Percentiles rank a stretch among this genome's conserved stretches.
These are phyloP conservation scores for Loripinus fragilis DNA, from an alignment of 2,888 invertebrate species.

Conservation along the genomic window DNA sequence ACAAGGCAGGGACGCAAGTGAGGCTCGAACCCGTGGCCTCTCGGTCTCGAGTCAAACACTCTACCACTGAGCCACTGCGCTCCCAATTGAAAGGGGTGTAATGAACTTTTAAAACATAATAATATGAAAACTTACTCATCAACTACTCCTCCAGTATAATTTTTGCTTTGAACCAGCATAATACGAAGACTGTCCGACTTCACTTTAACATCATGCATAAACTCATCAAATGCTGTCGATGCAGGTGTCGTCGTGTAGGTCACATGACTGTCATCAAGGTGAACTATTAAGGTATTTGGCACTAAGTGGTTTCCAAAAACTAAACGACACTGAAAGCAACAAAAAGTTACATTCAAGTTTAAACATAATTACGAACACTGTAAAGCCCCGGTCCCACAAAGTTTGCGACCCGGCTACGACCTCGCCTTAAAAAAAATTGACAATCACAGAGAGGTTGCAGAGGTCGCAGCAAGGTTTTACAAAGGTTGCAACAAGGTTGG, in stretches of 20 bases:
- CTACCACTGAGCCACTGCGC: no score
- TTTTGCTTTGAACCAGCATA: conserved; percentile 97
- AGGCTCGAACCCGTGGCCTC: no score
- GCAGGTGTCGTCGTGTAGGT: conserved; percentile 98
- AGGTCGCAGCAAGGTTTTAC: no score
- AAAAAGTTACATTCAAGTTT: no score
- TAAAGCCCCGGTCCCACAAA: no score
- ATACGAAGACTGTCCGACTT: conserved; percentile 97
- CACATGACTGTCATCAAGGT: conserved; percentile 96
- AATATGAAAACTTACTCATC: conserved; percentile 86
- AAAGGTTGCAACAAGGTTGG: no score
- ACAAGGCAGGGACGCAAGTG: no score
- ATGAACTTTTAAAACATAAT: neutral
- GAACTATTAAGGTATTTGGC: conserved; percentile 94
- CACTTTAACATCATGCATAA: conserved; percentile 98
- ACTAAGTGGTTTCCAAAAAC: conserved; percentile 98
- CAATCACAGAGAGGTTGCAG: no score
- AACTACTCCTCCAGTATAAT: conserved; percentile 91
- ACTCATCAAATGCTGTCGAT: conserved; percentile 95
- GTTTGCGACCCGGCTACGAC: no score
- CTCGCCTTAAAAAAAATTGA: no score
- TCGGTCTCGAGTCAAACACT: no score
- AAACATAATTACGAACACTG: no score
- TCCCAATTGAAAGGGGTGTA: neutral
- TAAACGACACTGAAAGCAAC: conserved; percentile 89